Evolutionary conservation across 2,888 invertebrate species (phyloP), one percentile per base, ranked within the genome.

Genomic region (Leptopterna dolabrata): DNA sequence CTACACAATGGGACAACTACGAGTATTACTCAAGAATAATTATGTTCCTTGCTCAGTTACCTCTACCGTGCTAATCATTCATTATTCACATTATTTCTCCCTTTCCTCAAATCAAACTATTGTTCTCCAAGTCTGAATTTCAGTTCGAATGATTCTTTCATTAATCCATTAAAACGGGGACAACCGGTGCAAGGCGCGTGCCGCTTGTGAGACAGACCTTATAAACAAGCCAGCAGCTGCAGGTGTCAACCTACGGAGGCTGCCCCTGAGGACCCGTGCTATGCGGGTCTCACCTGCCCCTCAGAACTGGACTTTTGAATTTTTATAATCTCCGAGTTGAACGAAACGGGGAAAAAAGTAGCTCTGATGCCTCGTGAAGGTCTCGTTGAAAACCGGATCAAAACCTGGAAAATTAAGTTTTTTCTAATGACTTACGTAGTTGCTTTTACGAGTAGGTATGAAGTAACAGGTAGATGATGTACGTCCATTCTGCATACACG

Each of bases 211-310:
- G 3, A 30, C 76, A 43, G 51, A 45, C 78, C 11, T 13, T 43
- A 78, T 78, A 78, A 78, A 78, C 78, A 78, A 78, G 43, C 78
- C 16, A 43, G 78, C 43, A 45, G 78, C 78, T 45, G 78, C 43
- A 76, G 43, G 78, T 78, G 78, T 24, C 78, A 78, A 78, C 78
- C 73, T 19, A 3, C 27, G 30, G 36, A 16, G 27, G 13, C 29
- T 27, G 19, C 24, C 30, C 73, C 47, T n/a, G 13, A 45, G 41
- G 27, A 14, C 78, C 78, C 78, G 78, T 78, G 78, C 78, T 78
- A 78, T 78, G 78, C 78, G 78, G 78, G 78, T 78, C 78, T 78
- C 78, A 78, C 78, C 78, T 78, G 78, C 78, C 19, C 41, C 24
- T 24, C 19, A 78, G 47, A 45, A 78, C 43, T 45, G 78, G 45